Conservation (phyloP, 2,797 vertebrate species). For the Peromyscus aztecus region DNA sequence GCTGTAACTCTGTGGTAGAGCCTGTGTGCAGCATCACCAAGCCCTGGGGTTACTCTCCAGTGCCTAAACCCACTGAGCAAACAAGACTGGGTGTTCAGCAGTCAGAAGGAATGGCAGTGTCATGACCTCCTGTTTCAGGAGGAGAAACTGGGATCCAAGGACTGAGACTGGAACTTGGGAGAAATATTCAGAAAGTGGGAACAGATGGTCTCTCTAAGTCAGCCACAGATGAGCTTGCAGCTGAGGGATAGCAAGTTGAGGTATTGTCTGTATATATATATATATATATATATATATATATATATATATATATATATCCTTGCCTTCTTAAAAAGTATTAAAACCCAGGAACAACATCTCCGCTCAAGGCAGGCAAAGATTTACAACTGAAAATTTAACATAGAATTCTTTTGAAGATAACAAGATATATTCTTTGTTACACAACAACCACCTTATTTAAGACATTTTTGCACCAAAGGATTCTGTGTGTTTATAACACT, state of each 20-base stretch:
- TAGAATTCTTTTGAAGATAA: constrained; percentile 35
- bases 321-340: background rate
- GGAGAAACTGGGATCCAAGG: background rate
- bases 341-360: background rate
- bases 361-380: background rate
- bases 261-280: background rate
- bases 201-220: background rate
- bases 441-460: constrained; percentile 63
- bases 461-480: background rate
- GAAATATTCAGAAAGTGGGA: background rate
- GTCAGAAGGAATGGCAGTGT: background rate
- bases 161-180: background rate
- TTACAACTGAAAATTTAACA: constrained; percentile 1
- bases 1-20: background rate
- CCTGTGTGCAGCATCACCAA: background rate
- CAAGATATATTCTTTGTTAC: background rate
- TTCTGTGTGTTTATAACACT: constrained; percentile 62
- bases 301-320: too few species aligned
- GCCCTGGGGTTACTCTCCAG: background rate
- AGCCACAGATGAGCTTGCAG: background rate
- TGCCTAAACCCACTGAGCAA: background rate
- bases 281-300: too few species aligned
- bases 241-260: background rate
- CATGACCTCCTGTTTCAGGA: constrained; percentile 1
- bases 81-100: background rate